Base-by-base conservation (phyloP, 1,140 invertebrate species). In the Gyrodactylus bullatarudis region DNA sequence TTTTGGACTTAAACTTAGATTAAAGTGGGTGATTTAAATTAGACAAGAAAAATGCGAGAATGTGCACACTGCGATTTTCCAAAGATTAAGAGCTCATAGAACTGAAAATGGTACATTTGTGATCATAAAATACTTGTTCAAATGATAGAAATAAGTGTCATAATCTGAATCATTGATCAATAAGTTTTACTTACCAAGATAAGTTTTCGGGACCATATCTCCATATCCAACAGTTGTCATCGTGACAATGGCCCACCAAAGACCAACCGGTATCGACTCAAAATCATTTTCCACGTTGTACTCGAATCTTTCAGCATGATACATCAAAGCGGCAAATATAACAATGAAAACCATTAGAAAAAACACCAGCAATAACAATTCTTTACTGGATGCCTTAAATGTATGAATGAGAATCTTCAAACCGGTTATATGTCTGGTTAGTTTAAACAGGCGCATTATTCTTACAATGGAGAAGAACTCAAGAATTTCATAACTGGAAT, bases 331-430 rank as follows among this genome's bases (percentile, higher is more conserved):
- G 77, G 90, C 92, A 85, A 96, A 97, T 80, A 97, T 87, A 79
- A 96, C 89, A 82, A 96, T 89, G 83, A 91, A 91, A 88, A 87
- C 80, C 84, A 87, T 80, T 79, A 99, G 87, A 87, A 99, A 99
- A 87, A 99, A 98, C 85, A 99, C 98, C 83, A 98, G 87, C 81
- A 98, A 86, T 81, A 91, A 91, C 78, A 99, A 87, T 85, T 99
- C 95, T 83, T 93, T 87, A 89, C 97, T 95, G 79, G 92, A 97
- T 80, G 95, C 94, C 84, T 94, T 96, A 79, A 99, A 87, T 77
- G 95, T 99, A 80, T 94, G 87, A 68, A 80, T 80, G 20, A 82
- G 77, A 74, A 82, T 81, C 76, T 82, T 81, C 26, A 82, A 77
- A 74, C 80, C 81, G 77, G 81, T 81, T 70, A 80, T 81, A 78